These are phyloP conservation scores for Parauchenoglanis ngamensis DNA, from an alignment of 2,797 vertebrate species.

Conservation along the genomic window DNA sequence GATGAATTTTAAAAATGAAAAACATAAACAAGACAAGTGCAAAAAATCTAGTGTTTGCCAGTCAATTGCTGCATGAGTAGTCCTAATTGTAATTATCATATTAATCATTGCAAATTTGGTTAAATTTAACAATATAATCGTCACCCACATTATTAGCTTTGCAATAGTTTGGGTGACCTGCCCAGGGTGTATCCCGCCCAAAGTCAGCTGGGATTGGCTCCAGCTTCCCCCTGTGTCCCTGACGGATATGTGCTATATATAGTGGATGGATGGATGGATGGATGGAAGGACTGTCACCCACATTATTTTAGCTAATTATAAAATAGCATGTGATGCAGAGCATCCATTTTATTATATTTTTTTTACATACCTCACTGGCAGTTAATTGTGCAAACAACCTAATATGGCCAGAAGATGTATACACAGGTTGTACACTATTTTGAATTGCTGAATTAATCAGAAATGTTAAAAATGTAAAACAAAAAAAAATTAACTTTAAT, in stretches of 20 bases:
- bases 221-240: too few species aligned
- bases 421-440: background rate
- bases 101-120: background rate
- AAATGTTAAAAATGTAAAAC: background rate
- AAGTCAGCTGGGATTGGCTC: too few species aligned
- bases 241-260: too few species aligned
- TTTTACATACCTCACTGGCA: background rate
- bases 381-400: background rate
- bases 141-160: background rate
- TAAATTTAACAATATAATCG: background rate
- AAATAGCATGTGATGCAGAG: background rate
- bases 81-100: background rate
- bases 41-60: background rate
- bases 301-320: background rate
- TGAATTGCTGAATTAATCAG: background rate
- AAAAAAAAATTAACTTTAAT: background rate
- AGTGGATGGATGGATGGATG: too few species aligned
- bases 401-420: background rate
- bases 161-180: too few species aligned
- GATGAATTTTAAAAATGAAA: background rate
- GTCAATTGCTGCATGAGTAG: background rate
- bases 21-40: background rate
- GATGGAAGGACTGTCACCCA: too few species aligned
- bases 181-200: too few species aligned
- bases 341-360: background rate